Evolutionary conservation across 2,113 vertebrate genomes (phyloP), one percentile per base, ranked within the genome.

Genomic region (Manacus vitellinus): DNA sequence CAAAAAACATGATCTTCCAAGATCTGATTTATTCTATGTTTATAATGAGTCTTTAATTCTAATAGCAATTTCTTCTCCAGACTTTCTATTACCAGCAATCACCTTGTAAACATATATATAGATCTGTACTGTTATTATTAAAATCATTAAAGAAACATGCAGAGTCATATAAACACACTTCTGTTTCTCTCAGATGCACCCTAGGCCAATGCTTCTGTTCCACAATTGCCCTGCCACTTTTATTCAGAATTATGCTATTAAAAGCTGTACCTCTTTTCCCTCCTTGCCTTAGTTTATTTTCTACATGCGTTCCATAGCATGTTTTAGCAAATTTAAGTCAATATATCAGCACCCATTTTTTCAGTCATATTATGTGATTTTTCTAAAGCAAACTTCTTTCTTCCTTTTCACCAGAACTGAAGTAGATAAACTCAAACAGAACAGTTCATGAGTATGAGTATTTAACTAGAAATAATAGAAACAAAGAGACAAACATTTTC

Each of bases 1-100:
- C 5, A 59, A 72, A 83, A 6, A 4, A 0, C 18, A 56, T 0
- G 0, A 58, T 21, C 28, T 52, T 91, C 33, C 49, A 59, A 41
- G 49, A 37, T n/a, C 15, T 75, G 11, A 79, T 54, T 51, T 65
- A 63, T 7, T 81, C 3, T 17, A 23, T 25, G 10, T 44, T 76
- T 55, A 54, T 35, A 41, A 23, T n/a, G n/a, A n/a, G 3, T 23
- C 82, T 78, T 68, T 39, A 31, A 85, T 58, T 74, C 24, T 72
- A 73, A 55, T 6, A 5, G 52, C 39, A 6, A 13, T 28, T 51
- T 81, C 30, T 58, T 62, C 63, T 79, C 27, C 24, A 46, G 66
- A 55, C 18, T 47, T 85, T 14, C 58, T 73, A 80, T 33, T 55
- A 68, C 19, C 35, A 67, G 54, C 31, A 85, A 35, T 23, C 46